phyloP scores from a whole-genome alignment of 2,888 invertebrate species.

The Agonopterix arenella region DNA sequence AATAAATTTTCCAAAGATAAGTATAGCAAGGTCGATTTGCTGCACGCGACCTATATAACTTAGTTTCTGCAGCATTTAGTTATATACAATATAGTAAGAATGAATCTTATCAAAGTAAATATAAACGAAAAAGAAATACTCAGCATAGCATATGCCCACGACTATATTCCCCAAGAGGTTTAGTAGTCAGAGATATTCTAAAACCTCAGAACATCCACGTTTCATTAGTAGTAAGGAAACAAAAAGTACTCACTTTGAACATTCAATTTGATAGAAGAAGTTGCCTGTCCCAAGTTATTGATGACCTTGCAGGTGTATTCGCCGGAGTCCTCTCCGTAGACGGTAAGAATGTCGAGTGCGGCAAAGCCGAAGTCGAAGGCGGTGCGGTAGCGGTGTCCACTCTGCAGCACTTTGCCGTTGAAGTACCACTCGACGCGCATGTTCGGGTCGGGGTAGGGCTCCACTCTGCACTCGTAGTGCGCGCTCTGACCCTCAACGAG shows the following conservation, averaged over 20 bases:
- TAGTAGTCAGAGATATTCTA: too few species aligned
- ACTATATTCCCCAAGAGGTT: too few species aligned
- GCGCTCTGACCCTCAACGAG: conserved; percentile 93
- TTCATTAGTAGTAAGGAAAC: too few species aligned
- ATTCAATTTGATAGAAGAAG: conserved; percentile 86
- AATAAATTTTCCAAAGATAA: too few species aligned
- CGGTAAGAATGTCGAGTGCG: conserved; percentile 95
- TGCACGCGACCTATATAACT: too few species aligned
- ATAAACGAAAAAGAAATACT: not conserved
- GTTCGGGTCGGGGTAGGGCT: conserved; percentile 93
- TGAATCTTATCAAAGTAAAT: not conserved
- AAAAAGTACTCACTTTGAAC: conserved; percentile 83
- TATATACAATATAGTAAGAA: too few species aligned
- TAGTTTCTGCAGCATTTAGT: too few species aligned
- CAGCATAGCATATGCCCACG: not conserved
- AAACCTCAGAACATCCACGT: not conserved
- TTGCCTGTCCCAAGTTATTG: conserved; percentile 89
- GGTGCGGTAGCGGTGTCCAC: conserved; percentile 94
- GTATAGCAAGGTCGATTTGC: too few species aligned
- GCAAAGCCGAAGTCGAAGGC: conserved; percentile 98
- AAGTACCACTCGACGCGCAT: conserved; percentile 96
- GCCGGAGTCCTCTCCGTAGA: conserved; percentile 95
- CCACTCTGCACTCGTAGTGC: conserved; percentile 94
- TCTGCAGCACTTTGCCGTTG: conserved; percentile 91
- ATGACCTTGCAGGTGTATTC: conserved; percentile 93